These are phyloP conservation scores for Lasioglossum vierecki DNA, from an alignment of 2,888 invertebrate genomes.

Conservation along the genomic window DNA sequence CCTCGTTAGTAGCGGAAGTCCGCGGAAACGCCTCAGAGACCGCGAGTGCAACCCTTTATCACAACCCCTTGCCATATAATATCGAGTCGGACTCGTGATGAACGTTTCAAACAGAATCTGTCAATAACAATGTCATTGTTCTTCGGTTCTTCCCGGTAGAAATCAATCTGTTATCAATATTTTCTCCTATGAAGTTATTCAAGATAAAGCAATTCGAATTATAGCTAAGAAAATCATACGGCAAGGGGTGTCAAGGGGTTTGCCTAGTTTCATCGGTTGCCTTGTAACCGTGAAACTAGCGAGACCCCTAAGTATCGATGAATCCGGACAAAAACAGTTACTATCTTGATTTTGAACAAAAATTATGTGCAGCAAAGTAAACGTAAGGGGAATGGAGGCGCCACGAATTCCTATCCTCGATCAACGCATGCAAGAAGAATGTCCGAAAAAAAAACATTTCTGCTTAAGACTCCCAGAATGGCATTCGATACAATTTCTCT, in stretches of 20 bases:
- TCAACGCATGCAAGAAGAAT: conserved; percentile 21
- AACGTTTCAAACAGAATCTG: not conserved
- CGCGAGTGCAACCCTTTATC: not conserved
- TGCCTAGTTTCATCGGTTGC: not conserved
- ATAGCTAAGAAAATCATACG: not conserved
- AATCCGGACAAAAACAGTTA: not conserved
- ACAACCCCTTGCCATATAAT: conserved; percentile 5
- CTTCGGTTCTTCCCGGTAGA: not conserved
- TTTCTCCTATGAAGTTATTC: not conserved
- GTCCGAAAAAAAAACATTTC: not conserved
- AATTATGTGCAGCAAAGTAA: conserved; percentile 3
- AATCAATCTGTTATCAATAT: not conserved
- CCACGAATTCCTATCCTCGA: not conserved
- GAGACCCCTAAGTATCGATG: not conserved
- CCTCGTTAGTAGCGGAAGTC: conserved; percentile 9
- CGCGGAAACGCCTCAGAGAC: conserved; percentile 8
- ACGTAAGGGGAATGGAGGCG: conserved; percentile 4
- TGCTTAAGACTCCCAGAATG: conserved; percentile 63
- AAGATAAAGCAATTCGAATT: not conserved
- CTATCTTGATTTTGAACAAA: not conserved
- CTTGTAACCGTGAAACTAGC: not conserved
- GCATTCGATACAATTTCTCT: conserved; percentile 77
- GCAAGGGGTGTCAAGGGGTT: not conserved
- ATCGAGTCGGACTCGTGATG: not conserved
- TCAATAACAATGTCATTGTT: not conserved